Evolutionary conservation across 1,140 invertebrate species (phyloP).

Genomic region (Tetramorium parvispinum): DNA sequence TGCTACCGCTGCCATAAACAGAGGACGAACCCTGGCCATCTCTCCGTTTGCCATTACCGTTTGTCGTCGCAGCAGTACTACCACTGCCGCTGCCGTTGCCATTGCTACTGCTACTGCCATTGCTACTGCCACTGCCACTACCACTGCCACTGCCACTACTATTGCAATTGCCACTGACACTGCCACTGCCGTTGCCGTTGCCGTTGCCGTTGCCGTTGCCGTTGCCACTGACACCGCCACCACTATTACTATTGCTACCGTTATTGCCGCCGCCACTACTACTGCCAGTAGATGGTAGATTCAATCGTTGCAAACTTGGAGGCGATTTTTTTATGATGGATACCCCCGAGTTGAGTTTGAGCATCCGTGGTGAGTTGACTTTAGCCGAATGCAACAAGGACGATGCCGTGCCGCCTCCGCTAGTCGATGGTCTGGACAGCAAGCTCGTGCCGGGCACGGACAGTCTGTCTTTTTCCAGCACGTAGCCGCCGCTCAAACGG

Average conservation of each 20-base stretch:
- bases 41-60: neutral
- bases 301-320: conserved; percentile 80
- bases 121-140: conserved; percentile 8
- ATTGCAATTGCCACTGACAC: conserved; percentile 36
- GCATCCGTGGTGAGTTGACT: conserved; percentile 59
- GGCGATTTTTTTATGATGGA: conserved; percentile 85
- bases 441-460: conserved; percentile 56
- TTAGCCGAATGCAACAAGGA: conserved; percentile 53
- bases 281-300: conserved; percentile 69
- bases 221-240: neutral
- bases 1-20: conserved; percentile 71
- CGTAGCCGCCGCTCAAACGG: conserved; percentile 79
- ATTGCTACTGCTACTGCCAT: neutral
- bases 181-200: neutral
- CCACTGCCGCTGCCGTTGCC: too few relatives aligned
- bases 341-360: conserved; percentile 81
- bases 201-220: neutral
- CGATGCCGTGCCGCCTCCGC: neutral
- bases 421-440: conserved; percentile 20
- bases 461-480: conserved; percentile 75
- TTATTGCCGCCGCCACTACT: conserved; percentile 60
- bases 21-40: neutral
- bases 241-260: conserved; percentile 36
- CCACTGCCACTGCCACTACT: too few relatives aligned
- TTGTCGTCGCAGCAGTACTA: neutral